phyloP scores from a whole-genome alignment of 1,140 invertebrate species.

The Holotrichia oblita region DNA sequence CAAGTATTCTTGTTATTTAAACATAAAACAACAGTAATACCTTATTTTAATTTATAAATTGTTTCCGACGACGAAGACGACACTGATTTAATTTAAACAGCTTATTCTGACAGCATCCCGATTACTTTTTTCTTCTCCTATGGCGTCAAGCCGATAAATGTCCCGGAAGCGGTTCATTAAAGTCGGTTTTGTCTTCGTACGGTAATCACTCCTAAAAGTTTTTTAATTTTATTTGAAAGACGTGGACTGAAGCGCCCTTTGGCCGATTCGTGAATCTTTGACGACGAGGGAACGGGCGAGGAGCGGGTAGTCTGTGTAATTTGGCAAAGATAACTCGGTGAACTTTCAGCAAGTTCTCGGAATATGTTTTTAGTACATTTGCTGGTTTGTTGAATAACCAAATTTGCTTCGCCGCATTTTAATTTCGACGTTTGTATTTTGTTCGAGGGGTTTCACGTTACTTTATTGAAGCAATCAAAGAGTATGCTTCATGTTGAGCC shows the following conservation, averaged over 20 bases:
- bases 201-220: slow-evolving; percentile 1
- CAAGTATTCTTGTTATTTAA: too few species aligned
- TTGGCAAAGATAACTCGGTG: slow-evolving; percentile 17
- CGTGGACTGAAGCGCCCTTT: background rate
- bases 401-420: background rate
- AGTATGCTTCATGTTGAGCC: background rate
- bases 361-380: slow-evolving; percentile 12
- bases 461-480: background rate
- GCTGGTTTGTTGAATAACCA: background rate
- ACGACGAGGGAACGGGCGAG: background rate
- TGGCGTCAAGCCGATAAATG: background rate
- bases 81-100: background rate
- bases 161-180: background rate
- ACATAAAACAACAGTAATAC: too few species aligned
- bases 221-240: slow-evolving; percentile 31
- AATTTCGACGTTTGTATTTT: background rate
- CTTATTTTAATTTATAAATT: too few species aligned
- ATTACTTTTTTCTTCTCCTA: background rate
- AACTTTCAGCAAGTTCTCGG: background rate
- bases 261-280: slow-evolving; percentile 22
- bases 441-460: background rate
- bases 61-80: background rate
- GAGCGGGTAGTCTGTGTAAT: background rate
- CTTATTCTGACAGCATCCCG: background rate
- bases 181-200: slow-evolving; percentile 14